A percentile compares a stretch with the other conserved stretches of the same genome.
Evolutionary conservation across 2,797 vertebrate genomes (phyloP).

Genomic region (Oreortyx pictus): DNA sequence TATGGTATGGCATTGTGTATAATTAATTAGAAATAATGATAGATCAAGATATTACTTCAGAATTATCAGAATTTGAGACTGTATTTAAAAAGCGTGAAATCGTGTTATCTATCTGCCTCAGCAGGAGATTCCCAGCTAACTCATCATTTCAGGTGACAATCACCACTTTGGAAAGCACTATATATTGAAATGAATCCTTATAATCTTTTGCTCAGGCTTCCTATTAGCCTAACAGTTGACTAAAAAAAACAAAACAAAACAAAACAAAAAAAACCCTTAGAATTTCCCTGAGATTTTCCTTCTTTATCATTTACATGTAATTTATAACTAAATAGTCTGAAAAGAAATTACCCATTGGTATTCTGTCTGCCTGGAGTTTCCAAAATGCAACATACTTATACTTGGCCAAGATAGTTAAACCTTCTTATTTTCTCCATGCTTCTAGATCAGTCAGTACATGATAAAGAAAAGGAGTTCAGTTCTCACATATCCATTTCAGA

Average conservation of each 20-base stretch:
- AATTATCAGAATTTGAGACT: background rate
- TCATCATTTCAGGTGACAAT: background rate
- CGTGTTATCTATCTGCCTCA: background rate
- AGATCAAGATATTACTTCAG: background rate
- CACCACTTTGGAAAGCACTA: background rate
- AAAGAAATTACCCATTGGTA: background rate
- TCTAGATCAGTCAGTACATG: background rate
- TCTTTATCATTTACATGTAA: background rate
- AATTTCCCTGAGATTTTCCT: background rate
- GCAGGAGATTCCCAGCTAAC: background rate
- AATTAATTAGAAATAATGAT: background rate
- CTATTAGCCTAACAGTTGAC: background rate
- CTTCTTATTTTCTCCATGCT: fast-evolving
- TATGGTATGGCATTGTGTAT: background rate
- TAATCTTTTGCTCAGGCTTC: background rate
- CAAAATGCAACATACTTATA: background rate
- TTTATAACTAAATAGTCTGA: background rate
- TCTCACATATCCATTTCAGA: background rate
- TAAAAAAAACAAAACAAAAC: no score
- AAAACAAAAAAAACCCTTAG: background rate
- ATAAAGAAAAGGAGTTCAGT: background rate
- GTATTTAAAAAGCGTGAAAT: background rate
- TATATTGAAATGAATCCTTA: background rate
- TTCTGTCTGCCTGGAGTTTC: background rate
- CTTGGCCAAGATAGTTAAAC: background rate